Conservation (phyloP, 1,140 invertebrate genomes). For the Neoseiulus cucumeris region DNA sequence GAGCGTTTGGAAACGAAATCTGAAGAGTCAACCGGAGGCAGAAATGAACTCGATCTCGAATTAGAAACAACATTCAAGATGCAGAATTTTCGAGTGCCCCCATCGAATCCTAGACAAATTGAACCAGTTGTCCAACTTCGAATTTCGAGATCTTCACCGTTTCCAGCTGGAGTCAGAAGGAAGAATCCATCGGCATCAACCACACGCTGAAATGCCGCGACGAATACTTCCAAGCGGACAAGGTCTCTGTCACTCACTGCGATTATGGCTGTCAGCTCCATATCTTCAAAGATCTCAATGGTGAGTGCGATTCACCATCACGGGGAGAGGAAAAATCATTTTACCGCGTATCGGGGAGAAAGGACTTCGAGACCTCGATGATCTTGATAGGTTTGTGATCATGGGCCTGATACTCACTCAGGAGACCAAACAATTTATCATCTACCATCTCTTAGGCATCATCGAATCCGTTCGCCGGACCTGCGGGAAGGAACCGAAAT, state of each 20-base stretch:
- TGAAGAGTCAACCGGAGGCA: no score
- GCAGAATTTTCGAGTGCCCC: no score
- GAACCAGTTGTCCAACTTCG: no score
- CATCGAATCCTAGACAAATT: no score
- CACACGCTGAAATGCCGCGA: neutral
- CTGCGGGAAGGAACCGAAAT: slow-evolving; percentile 3
- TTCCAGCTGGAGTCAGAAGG: slow-evolving; percentile 6
- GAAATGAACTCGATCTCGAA: no score
- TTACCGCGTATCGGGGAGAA: neutral
- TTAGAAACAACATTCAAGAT: no score
- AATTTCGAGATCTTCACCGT: neutral
- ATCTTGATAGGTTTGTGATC: no score
- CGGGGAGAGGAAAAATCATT: neutral
- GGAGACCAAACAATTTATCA: neutral
- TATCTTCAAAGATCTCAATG: slow-evolving; percentile 8
- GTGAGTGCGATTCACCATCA: neutral
- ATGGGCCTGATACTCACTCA: no score
- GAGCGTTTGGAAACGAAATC: no score
- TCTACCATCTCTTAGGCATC: neutral
- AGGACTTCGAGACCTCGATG: neutral
- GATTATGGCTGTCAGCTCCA: slow-evolving; percentile 4
- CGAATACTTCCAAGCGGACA: neutral
- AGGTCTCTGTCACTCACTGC: neutral
- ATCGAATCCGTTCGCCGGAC: neutral
- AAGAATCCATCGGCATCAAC: neutral